Base-by-base conservation (phyloP, 2,888 invertebrate genomes). In the Nymphalis polychloros region DNA sequence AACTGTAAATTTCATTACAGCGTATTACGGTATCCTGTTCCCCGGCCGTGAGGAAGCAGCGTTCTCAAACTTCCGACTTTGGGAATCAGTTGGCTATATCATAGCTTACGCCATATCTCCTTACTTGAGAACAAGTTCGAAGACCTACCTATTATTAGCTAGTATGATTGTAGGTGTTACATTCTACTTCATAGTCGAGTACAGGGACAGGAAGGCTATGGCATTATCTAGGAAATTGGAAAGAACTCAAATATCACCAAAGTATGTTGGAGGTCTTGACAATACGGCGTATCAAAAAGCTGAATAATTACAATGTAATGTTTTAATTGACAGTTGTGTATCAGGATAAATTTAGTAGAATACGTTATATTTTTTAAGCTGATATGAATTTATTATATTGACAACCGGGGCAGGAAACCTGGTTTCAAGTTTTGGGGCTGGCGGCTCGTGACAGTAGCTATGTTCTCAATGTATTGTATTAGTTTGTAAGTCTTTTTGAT, bases 11-110 rank as follows among this genome's bases (percentile, higher is more conserved):
- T 16, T 23, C 64, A 41, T 84, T 83, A 6, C 84, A 93, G 94
- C 94, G 0, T 93, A 94, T 78, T 95, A 94, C 86, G 95, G 95
- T 0, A 91, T 93, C 31, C 85, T 95, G n/a, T 95, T 95, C 79
- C 93, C 93, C 0, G 90, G 92, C 0, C 85, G 93, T 73, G 93
- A 95, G 77, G 95, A 95, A 77, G 95, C 95, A 0, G 95, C 95
- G 0, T 96, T 95, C 86, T 93, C 95, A 52, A 95, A 95, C 87
- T 95, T 95, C 87, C 87, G 95, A 0, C 90, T 96, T 3, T 95
- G 95, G 95, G 95, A 95, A 79, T 94, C 95, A 0, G 82, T 94
- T 0, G 95, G 95, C 4, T 95, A 94, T 82, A 94, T 95, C 71
- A 88, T 95, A 13, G 94, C 95, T 1, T 95, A 95, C 79, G 83